These are phyloP conservation scores for Philopotamus ludificatus DNA, from an alignment of 1,140 invertebrate species.

Conservation along the genomic window DNA sequence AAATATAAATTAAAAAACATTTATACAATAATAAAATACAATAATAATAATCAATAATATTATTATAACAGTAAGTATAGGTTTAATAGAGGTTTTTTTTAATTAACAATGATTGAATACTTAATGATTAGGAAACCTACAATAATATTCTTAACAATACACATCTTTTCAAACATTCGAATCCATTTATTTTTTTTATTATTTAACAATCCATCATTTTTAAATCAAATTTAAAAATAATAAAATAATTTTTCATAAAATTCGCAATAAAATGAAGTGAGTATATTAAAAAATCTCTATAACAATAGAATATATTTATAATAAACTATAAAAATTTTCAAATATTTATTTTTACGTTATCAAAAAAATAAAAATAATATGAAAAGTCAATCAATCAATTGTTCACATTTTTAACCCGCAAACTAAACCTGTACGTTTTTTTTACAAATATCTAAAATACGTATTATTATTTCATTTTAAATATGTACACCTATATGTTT, in stretches of 20 bases:
- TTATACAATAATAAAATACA: slow-evolving; percentile 37
- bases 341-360: no score
- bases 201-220: slow-evolving; percentile 32
- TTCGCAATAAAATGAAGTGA: not conserved
- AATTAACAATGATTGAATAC: slow-evolving; percentile 41
- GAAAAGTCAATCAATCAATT: no score
- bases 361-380: no score
- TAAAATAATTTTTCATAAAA: not conserved
- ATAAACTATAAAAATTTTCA: no score
- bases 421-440: slow-evolving; percentile 1
- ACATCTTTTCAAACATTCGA: slow-evolving; percentile 37
- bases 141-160: slow-evolving; percentile 36
- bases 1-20: slow-evolving; percentile 40
- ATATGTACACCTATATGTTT: slow-evolving; percentile 42
- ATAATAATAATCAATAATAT: slow-evolving; percentile 43
- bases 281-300: no score
- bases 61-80: slow-evolving; percentile 41
- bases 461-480: slow-evolving; percentile 30
- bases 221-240: not conserved
- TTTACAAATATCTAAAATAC: slow-evolving; percentile 24
- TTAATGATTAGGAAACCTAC: slow-evolving; percentile 35
- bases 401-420: slow-evolving; percentile 4
- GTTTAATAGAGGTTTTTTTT: slow-evolving; percentile 37
- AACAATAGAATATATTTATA: no score
- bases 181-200: slow-evolving; percentile 25